Base-by-base conservation (phyloP, 2,888 invertebrate genomes). In the Tethea ocularis region DNA sequence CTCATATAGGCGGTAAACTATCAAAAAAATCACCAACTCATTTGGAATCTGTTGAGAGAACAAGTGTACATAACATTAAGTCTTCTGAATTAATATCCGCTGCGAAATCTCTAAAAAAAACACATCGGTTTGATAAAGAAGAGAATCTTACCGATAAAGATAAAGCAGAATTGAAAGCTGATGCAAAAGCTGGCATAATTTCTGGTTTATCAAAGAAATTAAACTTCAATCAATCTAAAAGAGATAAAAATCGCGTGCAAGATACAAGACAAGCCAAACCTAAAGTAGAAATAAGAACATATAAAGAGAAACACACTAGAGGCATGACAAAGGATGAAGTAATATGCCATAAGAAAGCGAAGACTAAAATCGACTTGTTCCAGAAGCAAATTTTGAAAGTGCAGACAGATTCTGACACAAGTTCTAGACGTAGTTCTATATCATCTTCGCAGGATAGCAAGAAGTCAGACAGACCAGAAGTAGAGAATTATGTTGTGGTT, bases 311-410 rank as follows among this genome's bases (percentile, higher is more conserved):
- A 61, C 86, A 86, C 61, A 81, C 65, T 69, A 84, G 80, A 62
- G 84, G 84, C n/a, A 80, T 81, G 71, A 82, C 80, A 0, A 89
- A 88, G 73, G 91, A 90, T 22, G 88, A 91, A 77, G 85, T 84
- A 0, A 76, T 93, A 8, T 93, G 90, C 61, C 86, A 89, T 60
- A 88, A 83, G 52, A 91, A 91, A 75, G 93, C 93, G 1, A 93
- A 89, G 73, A 81, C 84, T 0, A 91, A 90, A 71, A 93, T 93
- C 6, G 93, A 93, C 64, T 86, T 93, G 86, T 93, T 93, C 59
- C 93, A 93, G 82, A 92, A 89, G 66, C 89, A 91, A 60, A 90
- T 93, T 63, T 80, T 77, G 61, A 88, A 88, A 69, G 78, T 83
- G 1, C 88, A 93, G 66, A 80, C 90, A 0, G 91, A 91, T 64